Evolutionary conservation across 2,797 vertebrate genomes (phyloP).

Genomic region (Acanthornis magna): DNA sequence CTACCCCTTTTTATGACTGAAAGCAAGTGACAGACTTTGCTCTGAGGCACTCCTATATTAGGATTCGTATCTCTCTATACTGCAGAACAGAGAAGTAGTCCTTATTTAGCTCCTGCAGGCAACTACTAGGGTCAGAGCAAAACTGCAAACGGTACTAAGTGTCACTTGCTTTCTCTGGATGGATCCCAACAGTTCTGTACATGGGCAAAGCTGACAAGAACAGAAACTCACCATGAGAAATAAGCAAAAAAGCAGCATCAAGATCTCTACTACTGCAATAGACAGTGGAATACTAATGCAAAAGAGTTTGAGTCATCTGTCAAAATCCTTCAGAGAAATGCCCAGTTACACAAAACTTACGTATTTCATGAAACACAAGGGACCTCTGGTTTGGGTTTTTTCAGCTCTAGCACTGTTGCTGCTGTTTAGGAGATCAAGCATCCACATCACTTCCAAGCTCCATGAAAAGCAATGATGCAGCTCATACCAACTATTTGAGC

Average conservation of each 20-base stretch:
- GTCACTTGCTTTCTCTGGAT: conserved; percentile 36
- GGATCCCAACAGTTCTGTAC: not conserved
- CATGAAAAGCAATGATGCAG: not conserved
- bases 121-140: not conserved
- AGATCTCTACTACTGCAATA: not conserved
- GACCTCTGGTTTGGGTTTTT: not conserved
- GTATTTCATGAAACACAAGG: not conserved
- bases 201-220: not conserved
- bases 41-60: conserved; percentile 47
- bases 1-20: not conserved
- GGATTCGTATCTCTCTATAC: conserved; percentile 24
- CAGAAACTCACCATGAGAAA: not conserved
- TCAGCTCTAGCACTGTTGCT: not conserved
- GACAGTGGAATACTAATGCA: not conserved
- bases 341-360: not conserved
- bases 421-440: not conserved
- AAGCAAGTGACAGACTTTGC: not conserved
- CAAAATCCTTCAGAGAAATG: conserved; percentile 7
- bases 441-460: not conserved
- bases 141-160: not conserved
- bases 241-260: not conserved
- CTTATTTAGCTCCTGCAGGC: conserved; percentile 56
- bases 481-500: not conserved
- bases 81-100: conserved; percentile 18
- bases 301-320: not conserved